Evolutionary conservation across 2,113 vertebrate species (phyloP).

Genomic region (Carassius auratus): DNA sequence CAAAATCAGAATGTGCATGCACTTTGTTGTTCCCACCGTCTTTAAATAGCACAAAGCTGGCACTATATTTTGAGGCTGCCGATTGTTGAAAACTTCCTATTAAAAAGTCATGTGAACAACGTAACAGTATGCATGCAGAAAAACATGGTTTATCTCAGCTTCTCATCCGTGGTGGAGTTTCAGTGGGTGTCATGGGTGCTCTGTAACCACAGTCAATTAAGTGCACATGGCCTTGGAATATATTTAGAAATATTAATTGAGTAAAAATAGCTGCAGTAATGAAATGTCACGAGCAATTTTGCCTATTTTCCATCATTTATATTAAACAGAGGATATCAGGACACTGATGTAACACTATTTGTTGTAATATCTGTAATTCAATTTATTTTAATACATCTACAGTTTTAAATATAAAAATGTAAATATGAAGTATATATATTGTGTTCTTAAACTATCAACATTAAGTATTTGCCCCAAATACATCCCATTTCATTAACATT

Average conservation of each 20-base stretch:
- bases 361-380: not conserved
- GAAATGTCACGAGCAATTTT: not conserved
- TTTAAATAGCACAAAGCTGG: slow-evolving; percentile 32
- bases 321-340: not conserved
- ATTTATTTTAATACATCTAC: not conserved
- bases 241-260: not conserved
- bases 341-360: not conserved
- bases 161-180: not conserved
- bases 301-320: not conserved
- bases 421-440: not conserved
- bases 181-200: not conserved
- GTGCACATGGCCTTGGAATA: not conserved
- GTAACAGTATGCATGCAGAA: not conserved
- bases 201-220: not conserved
- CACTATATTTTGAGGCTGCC: not conserved
- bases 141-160: not conserved
- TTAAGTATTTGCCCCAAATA: not conserved
- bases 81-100: not conserved
- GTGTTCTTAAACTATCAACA: not conserved
- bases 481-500: not conserved
- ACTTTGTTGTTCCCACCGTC: not conserved
- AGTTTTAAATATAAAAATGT: not conserved
- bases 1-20: not conserved
- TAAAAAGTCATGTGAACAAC: slow-evolving; percentile 9
- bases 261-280: not conserved